Evolutionary conservation across 2,888 invertebrate genomes (phyloP).

Genomic region (Volucella zonaria): DNA sequence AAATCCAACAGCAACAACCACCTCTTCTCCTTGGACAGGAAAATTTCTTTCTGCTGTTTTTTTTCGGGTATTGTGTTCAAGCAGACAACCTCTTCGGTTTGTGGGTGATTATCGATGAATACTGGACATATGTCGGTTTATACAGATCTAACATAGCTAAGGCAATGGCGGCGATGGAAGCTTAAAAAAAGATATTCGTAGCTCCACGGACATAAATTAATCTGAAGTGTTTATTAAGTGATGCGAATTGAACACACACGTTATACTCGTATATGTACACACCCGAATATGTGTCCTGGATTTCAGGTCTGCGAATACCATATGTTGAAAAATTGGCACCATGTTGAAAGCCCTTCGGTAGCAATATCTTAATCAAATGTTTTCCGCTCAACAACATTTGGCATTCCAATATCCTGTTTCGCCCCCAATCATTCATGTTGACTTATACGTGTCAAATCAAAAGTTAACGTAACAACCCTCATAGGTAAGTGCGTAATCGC

Average conservation of each 20-base stretch:
- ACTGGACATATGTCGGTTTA: neutral
- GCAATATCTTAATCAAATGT: constrained; percentile 56
- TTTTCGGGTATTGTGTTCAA: constrained; percentile 35
- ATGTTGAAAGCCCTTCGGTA: constrained; percentile 25
- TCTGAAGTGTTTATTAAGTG: constrained; percentile 25
- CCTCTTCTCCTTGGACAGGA: constrained; percentile 33
- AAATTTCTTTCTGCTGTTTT: neutral
- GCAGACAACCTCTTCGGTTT: constrained; percentile 35
- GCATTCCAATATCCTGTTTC: constrained; percentile 41
- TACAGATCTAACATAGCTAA: no score
- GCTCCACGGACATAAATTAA: constrained; percentile 26
- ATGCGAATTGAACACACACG: constrained; percentile 45
- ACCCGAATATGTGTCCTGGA: neutral
- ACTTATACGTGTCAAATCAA: constrained; percentile 71
- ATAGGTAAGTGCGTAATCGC: constrained; percentile 68
- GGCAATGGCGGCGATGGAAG: neutral
- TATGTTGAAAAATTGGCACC: constrained; percentile 24
- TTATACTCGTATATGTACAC: no score
- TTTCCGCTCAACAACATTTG: constrained; percentile 47
- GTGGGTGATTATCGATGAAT: constrained; percentile 28
- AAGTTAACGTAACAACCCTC: constrained; percentile 69
- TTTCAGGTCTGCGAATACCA: constrained; percentile 1
- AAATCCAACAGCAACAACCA: constrained; percentile 49
- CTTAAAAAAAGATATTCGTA: constrained; percentile 30
- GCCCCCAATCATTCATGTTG: constrained; percentile 63